Evolutionary conservation across 2,113 vertebrate genomes (phyloP), one percentile per base, ranked within the genome.

Genomic region (Chaetops frenatus): DNA sequence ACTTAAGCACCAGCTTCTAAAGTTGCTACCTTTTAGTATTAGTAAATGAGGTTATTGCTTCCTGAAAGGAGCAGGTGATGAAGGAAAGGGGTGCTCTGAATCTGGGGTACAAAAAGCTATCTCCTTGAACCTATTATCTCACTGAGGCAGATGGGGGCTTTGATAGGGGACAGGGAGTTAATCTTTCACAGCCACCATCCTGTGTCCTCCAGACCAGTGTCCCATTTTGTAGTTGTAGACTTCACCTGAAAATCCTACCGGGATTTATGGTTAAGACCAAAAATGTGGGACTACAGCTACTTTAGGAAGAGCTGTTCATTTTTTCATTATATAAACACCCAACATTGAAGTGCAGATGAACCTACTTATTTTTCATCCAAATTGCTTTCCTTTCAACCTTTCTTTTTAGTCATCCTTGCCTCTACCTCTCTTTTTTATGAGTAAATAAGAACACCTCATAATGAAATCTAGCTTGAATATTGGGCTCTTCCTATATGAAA

Each of bases 171-270:
- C 27, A n/a, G 24, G 18, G 13, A 22, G 9, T 66, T 61, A 60
- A 35, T 44, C 35, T 44, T 69, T 71, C 50, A 24, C 40, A 74
- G 60, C 28, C 0, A 0, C 65, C 44, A 24, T 42, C 40, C 61
- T 1, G 0, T 35, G 6, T 35, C 69, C 57, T 86, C 40, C 45
- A 53, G 35, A 67, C 0, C 0, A 54, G 16, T 15, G 10, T 48
- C 11, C 14, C 11, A 28, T 81, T 81, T 40, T 13, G 3, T 19
- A 29, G 38, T 7, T 64, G 31, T 13, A 78, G 23, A 27, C 15
- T 27, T 70, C 42, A 28, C 16, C 57, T 38, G 16, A 54, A 69
- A 88, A 90, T 76, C 45, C 57, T 72, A 14, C 31, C 0, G 0
- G 48, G 27, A n/a, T 20, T 64, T 64, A 45, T 7, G 40, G 22